Percentiles rank a stretch among this genome's conserved stretches.
These are phyloP conservation scores for Sebastes minor DNA, from an alignment of 2,797 vertebrate species.

Conservation along the genomic window DNA sequence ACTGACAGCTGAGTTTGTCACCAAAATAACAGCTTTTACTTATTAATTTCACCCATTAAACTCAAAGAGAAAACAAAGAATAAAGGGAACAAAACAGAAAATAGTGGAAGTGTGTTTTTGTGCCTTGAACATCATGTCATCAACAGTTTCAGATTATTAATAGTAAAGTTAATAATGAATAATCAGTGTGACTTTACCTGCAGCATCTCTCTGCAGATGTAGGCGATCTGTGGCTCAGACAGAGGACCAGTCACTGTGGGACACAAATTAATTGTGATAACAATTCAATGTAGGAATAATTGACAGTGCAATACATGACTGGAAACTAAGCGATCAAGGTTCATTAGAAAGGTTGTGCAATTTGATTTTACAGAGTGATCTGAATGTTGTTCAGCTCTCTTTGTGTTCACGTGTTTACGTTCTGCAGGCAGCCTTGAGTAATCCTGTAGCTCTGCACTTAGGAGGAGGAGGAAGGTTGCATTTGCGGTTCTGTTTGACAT, in stretches of 20 bases:
- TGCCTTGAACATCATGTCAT: not conserved
- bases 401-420: too few relatives aligned
- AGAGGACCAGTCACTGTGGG: slow-evolving; percentile 88
- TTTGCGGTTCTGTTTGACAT: too few relatives aligned
- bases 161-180: not conserved
- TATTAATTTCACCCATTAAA: not conserved
- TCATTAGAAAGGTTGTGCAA: not conserved
- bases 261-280: not conserved
- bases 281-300: too few relatives aligned
- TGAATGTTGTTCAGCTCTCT: not conserved
- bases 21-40: not conserved
- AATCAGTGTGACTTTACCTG: slow-evolving; percentile 77
- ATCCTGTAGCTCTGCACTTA: too few relatives aligned
- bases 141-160: not conserved
- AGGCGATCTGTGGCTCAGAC: slow-evolving; percentile 90
- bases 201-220: slow-evolving; percentile 90
- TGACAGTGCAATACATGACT: not conserved
- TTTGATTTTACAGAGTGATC: not conserved
- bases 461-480: too few relatives aligned
- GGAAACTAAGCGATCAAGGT: not conserved
- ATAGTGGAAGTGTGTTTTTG: not conserved
- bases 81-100: not conserved
- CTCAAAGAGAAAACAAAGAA: not conserved
- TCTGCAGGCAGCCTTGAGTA: too few relatives aligned
- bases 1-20: not conserved